Evolutionary conservation across 1,140 invertebrate genomes (phyloP), one percentile per base, ranked within the genome.

Genomic region (Zaprionus lachaisei): DNA sequence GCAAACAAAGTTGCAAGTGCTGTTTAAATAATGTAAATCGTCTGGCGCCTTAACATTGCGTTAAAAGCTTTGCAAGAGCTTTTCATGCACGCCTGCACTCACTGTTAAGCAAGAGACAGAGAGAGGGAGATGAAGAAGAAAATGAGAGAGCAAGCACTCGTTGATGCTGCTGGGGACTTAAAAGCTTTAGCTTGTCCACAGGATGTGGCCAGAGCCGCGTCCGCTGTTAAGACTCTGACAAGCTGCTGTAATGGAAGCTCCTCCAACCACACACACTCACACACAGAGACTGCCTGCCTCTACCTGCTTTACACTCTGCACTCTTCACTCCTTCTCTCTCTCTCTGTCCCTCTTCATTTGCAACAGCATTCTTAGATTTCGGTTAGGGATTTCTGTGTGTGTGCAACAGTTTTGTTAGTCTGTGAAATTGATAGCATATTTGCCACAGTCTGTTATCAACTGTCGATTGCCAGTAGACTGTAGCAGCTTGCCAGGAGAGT

Each of bases 11-110:
- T 78, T 68, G 70, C 72, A 61, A 84, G 78, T 81, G 80, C 73
- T 89, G 75, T 90, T 84, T 84, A 72, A 90, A 89, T 89, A 89
- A 89, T 89, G 84, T 89, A 90, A 90, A 80, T 70, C 76, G 80
- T 44, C 67, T 67, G 66, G 31, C 69, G 72, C 70, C 57, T 84
- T 89, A 89, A 89, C 84, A 89, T 71, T 67, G 71, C 75, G 84
- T 77, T 79, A 82, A 89, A 89, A 89, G 84, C 84, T 89, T 89
- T 73, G 22, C 49, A 56, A 83, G 81, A 89, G 85, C 81, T 84
- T 69, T 81, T 54, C 49, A 15, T 61, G 60, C 15, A 20, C 17
- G 17, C 49, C 68, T 38, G 58, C 28, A 41, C 26, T 37, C 37
- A 9, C 81, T 87, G 84, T 89, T 89, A 89, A 67, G 65, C 41